Evolutionary conservation across 2,113 vertebrate species (phyloP), one percentile per base, ranked within the genome.

Genomic region (Seriola aureovittata): DNA sequence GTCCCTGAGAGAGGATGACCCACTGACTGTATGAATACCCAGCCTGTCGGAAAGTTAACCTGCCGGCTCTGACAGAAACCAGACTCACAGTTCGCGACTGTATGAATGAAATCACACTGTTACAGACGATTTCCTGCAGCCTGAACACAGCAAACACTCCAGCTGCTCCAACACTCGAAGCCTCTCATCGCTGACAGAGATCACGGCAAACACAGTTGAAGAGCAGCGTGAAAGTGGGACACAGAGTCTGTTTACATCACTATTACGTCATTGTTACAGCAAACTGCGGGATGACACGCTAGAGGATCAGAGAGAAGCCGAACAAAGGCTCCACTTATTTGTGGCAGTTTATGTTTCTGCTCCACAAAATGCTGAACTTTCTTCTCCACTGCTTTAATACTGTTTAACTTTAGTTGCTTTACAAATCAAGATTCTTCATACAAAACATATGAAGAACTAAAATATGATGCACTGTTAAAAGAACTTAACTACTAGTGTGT

Each of bases 41-140:
- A 40, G 63, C 6, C 71, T 5, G 42, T n/a, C n/a, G 36, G 65
- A 63, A 4, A 46, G 57, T 55, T 62, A 46, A 79, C 59, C 78
- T 55, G 78, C 63, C 42, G 0, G 23, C 50, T 57, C 11, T 59
- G 81, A 90, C 59, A 71, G 42, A 81, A 81, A 72, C 34, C 89
- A 89, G 87, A 85, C 75, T 65, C 58, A 0, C 50, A 34, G 80
- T 66, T 81, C 46, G 25, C 34, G 5, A 3, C 67, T 38, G 40
- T 4, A 32, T 60, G 73, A 74, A 60, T 46, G 34, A 80, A 67
- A 40, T 16, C 32, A 52, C 25, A 60, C 46, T 62, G 25, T 50
- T 17, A 32, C 13, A 25, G 54, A 14, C 17, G 2, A 9, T 60
- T 72, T 75, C 57, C 76, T 59, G 25, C 36, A 40, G 19, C 50